Evolutionary conservation across 2,888 invertebrate species (phyloP).

Genomic region (Cotesia congregata): DNA sequence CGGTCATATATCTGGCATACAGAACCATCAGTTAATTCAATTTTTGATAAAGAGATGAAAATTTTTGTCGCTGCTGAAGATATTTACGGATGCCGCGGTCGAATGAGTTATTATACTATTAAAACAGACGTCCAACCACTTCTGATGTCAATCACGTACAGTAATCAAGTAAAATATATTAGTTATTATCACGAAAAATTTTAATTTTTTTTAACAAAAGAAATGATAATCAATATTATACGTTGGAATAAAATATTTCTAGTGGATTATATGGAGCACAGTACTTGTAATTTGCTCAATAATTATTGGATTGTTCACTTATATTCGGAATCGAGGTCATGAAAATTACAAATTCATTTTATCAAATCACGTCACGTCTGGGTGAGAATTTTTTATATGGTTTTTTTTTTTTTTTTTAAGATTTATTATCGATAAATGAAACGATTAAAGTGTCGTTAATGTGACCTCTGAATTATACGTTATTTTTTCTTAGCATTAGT

Average conservation of each 20-base stretch:
- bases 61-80: conserved; percentile 57
- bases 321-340: conserved; percentile 38
- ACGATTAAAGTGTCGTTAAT: background rate
- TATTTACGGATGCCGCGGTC: conserved; percentile 54
- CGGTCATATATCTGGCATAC: conserved; percentile 53
- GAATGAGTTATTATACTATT: conserved; percentile 49
- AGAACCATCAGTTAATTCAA: conserved; percentile 36
- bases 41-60: conserved; percentile 50
- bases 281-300: conserved; percentile 31
- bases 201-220: conserved; percentile 28
- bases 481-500: background rate
- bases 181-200: background rate
- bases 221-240: conserved; percentile 14
- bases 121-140: background rate
- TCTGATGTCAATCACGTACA: background rate
- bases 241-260: conserved; percentile 31
- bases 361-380: conserved; percentile 27
- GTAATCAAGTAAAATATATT: background rate
- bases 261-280: conserved; percentile 45
- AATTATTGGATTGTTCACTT: conserved; percentile 36
- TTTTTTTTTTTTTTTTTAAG: conserved; percentile 37
- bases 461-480: background rate
- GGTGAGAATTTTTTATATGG: conserved; percentile 23
- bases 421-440: conserved; percentile 31
- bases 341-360: conserved; percentile 42